Percentiles rank a stretch among this genome's conserved stretches.
Conservation (phyloP, 2,797 vertebrate genomes). For the Thalassophryne amazonica region DNA sequence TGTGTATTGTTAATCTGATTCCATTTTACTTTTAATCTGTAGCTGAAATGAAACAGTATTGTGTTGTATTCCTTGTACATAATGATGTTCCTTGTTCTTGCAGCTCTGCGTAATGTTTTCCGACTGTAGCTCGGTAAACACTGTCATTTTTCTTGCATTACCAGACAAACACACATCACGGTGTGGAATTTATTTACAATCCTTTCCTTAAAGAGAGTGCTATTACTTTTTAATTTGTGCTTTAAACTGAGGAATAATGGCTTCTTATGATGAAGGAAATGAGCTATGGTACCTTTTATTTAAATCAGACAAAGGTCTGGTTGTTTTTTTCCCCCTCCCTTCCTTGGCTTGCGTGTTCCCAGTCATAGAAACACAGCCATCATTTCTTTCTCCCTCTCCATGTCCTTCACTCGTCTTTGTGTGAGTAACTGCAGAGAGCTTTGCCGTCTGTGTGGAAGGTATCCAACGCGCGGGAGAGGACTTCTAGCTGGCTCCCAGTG, state of each 20-base stretch:
- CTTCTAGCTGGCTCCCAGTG: constrained; percentile 51
- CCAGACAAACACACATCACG: not conserved
- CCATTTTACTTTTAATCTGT: too few species aligned
- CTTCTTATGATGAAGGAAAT: not conserved
- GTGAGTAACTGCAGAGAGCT: constrained; percentile 54
- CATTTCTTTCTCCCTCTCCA: constrained; percentile 16
- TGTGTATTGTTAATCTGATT: too few species aligned
- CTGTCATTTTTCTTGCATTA: not conserved
- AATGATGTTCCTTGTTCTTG: too few species aligned
- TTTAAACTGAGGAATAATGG: constrained; percentile 19
- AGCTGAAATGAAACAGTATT: too few species aligned
- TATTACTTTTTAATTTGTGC: constrained; percentile 32
- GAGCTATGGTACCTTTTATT: constrained; percentile 7
- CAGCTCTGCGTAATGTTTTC: not conserved
- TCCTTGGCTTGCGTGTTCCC: constrained; percentile 6
- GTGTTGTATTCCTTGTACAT: too few species aligned
- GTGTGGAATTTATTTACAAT: constrained; percentile 5
- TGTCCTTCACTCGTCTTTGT: constrained; percentile 76
- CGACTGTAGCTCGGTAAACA: not conserved
- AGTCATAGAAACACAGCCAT: constrained; percentile 16
- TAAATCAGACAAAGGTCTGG: not conserved
- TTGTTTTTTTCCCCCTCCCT: not conserved
- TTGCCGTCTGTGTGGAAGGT: constrained; percentile 51
- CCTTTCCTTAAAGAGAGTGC: not conserved
- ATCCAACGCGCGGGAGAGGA: constrained; percentile 60